Evolutionary conservation across 2,113 vertebrate species (phyloP), one percentile per base, ranked within the genome.

Genomic region (Redunca redunca): DNA sequence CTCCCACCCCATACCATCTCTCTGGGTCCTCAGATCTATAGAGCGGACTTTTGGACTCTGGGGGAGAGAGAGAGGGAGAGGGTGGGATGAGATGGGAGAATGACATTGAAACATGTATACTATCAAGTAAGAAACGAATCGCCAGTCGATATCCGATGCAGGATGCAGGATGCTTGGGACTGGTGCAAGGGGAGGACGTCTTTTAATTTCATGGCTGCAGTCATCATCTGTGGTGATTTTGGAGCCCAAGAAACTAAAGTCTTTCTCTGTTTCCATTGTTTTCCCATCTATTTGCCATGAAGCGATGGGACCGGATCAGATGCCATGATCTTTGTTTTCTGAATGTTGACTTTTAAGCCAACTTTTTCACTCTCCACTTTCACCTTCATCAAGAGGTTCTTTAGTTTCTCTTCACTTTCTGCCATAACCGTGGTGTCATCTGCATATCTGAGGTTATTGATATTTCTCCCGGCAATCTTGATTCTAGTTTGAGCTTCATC

Each of bases 301-400:
- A 71, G n/a, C 0, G 1, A 36, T 71, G 9, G 64, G 17, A 36
- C n/a, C 0, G 1, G 9, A 36, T 71, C 9, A 0, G n/a, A 21
- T 71, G 64, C 64, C n/a, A 36, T 71, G n/a, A 71, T 36, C n/a
- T 71, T 36, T 36, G n/a, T 36, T 71, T 71, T 36, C n/a, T 71
- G 64, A 71, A 36, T 71, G 64, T 71, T 71, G n/a, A 71, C n/a
- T 36, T 71, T 71, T 71, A 21, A 71, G 9, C n/a, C n/a, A 71
- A 36, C 33, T 71, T 71, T 71, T 71, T 71, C n/a, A 71, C n/a
- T 36, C n/a, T 71, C n/a, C 17, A 36, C 9, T 71, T 36, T 71
- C 64, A n/a, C 62, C 16, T 67, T 67, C n/a, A 11, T 71, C 64
- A 21, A 36, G n/a, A 71, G n/a, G 33, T 71, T 36, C 64, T 67